Percentiles rank a stretch among this genome's conserved stretches.
phyloP scores from a whole-genome alignment of 2,888 invertebrate species.

The Zaprionus obscuricornis region DNA sequence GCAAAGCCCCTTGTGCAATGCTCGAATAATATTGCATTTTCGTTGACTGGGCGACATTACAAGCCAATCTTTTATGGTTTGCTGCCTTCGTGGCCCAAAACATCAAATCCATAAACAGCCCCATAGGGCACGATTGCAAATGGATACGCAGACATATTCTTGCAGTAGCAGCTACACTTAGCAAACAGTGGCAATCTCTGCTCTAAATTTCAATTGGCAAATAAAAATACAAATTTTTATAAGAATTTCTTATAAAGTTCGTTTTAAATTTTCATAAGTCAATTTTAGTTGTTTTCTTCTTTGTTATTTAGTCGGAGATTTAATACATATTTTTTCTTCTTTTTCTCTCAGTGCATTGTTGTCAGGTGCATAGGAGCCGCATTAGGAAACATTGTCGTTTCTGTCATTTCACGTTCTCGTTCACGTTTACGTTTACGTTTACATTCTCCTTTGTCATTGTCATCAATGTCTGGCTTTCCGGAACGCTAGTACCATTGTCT shows the following conservation, averaged over 20 bases:
- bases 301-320: too few relatives aligned
- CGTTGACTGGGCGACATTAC: constrained; percentile 50
- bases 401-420: constrained; percentile 5
- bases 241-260: too few relatives aligned
- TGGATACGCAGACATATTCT: constrained; percentile 47
- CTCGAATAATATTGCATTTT: constrained; percentile 51
- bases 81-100: constrained; percentile 70
- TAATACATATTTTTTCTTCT: too few relatives aligned
- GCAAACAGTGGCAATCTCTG: too few relatives aligned
- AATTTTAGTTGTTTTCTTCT: too few relatives aligned
- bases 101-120: constrained; percentile 68
- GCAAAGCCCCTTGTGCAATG: too few relatives aligned
- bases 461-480: constrained; percentile 57
- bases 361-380: constrained; percentile 20
- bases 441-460: constrained; percentile 2
- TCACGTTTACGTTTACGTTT: neutral
- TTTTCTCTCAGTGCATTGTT: constrained; percentile 16
- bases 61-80: constrained; percentile 71
- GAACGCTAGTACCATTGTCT: constrained; percentile 62
- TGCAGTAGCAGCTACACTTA: constrained; percentile 10
- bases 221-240: too few relatives aligned
- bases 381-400: constrained; percentile 32
- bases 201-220: too few relatives aligned
- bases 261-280: too few relatives aligned
- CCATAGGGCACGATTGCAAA: constrained; percentile 52